Evolutionary conservation across 2,113 vertebrate genomes (phyloP).

Genomic region (Nannobrachium achirus): DNA sequence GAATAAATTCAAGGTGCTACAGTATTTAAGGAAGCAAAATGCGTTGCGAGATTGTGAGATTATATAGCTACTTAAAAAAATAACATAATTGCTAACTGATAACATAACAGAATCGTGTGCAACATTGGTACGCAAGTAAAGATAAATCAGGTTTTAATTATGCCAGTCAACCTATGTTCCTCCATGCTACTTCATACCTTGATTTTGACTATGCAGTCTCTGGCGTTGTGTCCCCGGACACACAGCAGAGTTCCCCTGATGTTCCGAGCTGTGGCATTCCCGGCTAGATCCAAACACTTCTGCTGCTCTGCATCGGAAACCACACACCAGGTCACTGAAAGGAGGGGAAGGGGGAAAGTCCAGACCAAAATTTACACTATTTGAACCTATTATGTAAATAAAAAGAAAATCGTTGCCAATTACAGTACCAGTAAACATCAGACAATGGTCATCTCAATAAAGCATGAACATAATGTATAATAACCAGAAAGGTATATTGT

Average conservation of each 20-base stretch:
- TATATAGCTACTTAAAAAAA: too few relatives aligned
- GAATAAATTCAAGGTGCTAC: too few relatives aligned
- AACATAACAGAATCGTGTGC: too few relatives aligned
- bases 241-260: slow-evolving; percentile 74
- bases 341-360: not conserved
- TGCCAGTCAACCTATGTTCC: too few relatives aligned
- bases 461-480: too few relatives aligned
- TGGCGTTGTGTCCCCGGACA: slow-evolving; percentile 70
- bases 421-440: not conserved
- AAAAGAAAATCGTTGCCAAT: not conserved
- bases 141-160: too few relatives aligned
- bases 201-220: slow-evolving; percentile 81
- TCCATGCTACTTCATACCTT: slow-evolving; percentile 62
- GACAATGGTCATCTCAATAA: too few relatives aligned
- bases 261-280: slow-evolving; percentile 70
- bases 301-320: slow-evolving; percentile 77
- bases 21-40: not conserved
- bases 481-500: too few relatives aligned
- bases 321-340: slow-evolving; percentile 80
- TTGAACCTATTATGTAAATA: not conserved
- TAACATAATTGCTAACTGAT: too few relatives aligned
- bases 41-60: too few relatives aligned
- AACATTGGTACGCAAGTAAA: too few relatives aligned
- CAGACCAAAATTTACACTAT: too few relatives aligned
- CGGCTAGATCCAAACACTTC: slow-evolving; percentile 80